Evolutionary conservation across 2,888 invertebrate species (phyloP).

Genomic region (Melieria omissa): DNA sequence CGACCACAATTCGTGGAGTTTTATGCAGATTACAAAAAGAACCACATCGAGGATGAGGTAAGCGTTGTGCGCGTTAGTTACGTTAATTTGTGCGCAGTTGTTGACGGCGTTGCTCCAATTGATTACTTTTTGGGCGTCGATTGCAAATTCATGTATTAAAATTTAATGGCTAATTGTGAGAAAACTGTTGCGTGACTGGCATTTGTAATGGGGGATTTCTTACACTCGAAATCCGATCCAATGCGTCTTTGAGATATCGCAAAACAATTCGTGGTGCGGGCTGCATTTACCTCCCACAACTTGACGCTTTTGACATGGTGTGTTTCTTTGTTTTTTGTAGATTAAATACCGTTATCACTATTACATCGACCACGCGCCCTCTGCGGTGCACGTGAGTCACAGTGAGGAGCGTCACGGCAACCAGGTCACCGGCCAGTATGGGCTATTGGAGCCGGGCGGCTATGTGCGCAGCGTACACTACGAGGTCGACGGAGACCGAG

Average conservation of each 20-base stretch:
- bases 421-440: conserved; percentile 58
- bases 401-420: conserved; percentile 58
- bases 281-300: too few relatives aligned
- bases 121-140: too few relatives aligned
- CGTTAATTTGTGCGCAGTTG: too few relatives aligned
- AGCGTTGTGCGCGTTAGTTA: conserved; percentile 32
- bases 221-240: too few relatives aligned
- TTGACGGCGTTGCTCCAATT: too few relatives aligned
- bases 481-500: conserved; percentile 56
- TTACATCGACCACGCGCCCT: conserved; percentile 57
- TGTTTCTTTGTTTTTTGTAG: conserved; percentile 43
- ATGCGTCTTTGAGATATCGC: too few relatives aligned
- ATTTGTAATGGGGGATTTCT: too few relatives aligned
- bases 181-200: too few relatives aligned
- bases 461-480: conserved; percentile 60
- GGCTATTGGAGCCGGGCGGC: conserved; percentile 60
- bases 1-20: conserved; percentile 55
- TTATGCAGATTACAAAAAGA: conserved; percentile 58
- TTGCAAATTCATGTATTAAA: too few relatives aligned
- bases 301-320: too few relatives aligned
- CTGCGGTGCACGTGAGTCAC: conserved; percentile 59
- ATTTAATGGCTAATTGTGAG: too few relatives aligned
- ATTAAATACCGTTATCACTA: conserved; percentile 59
- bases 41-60: conserved; percentile 59
- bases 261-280: too few relatives aligned